phyloP scores from a whole-genome alignment of 2,797 vertebrate species.

The Enteromius thamalakanensis region DNA sequence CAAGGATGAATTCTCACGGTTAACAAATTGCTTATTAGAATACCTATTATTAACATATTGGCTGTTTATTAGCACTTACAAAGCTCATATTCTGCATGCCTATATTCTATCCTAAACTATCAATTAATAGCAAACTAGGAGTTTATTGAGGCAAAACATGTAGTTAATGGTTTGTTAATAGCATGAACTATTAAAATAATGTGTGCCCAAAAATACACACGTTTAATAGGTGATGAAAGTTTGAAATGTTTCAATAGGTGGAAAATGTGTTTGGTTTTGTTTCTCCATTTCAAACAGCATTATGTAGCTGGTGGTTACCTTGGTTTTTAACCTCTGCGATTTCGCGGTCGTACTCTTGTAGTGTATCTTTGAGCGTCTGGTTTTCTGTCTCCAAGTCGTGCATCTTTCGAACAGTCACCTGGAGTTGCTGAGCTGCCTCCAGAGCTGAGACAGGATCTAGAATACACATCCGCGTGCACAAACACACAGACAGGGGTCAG shows the following conservation, averaged over 20 bases:
- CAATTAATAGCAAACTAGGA: background rate
- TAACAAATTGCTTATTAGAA: too few species aligned
- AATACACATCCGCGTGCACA: slow-evolving; percentile 28
- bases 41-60: too few species aligned
- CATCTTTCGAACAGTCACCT: slow-evolving; percentile 87
- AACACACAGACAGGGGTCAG: slow-evolving; percentile 3
- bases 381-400: slow-evolving; percentile 90
- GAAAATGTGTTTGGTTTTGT: background rate
- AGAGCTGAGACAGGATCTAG: slow-evolving; percentile 86
- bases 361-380: slow-evolving; percentile 87
- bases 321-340: slow-evolving; percentile 88
- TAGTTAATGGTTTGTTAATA: background rate
- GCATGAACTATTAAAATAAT: background rate
- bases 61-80: too few species aligned
- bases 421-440: slow-evolving; percentile 88
- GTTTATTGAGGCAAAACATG: background rate
- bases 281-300: background rate
- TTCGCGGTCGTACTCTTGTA: slow-evolving; percentile 87
- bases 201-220: background rate
- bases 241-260: background rate
- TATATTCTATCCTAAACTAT: background rate
- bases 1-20: too few species aligned
- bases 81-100: too few species aligned
- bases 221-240: background rate
- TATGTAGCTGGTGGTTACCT: slow-evolving; percentile 68